Conservation (phyloP, 1,140 invertebrate genomes). For the Anagrus nilaparvatae region DNA sequence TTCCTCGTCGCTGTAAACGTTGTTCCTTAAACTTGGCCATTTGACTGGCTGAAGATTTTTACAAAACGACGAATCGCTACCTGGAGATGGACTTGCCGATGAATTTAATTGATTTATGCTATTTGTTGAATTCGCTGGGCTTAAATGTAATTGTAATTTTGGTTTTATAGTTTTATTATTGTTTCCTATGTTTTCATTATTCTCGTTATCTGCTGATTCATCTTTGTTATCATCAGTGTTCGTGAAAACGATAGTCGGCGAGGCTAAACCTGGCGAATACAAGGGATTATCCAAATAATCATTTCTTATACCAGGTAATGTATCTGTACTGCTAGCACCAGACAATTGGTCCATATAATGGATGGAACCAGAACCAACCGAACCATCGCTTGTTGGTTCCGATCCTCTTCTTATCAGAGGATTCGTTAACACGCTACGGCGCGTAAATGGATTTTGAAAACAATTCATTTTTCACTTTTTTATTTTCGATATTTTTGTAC, state of each 20-base stretch:
- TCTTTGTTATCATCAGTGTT: constrained; percentile 18
- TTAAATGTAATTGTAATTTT: too few species aligned
- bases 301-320: constrained; percentile 31
- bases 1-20: constrained; percentile 31
- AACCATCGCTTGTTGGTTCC: constrained; percentile 33
- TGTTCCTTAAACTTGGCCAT: too few species aligned
- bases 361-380: constrained; percentile 32
- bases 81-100: too few species aligned
- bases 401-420: constrained; percentile 26
- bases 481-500: background rate
- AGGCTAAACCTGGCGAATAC: constrained; percentile 27
- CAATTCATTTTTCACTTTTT: constrained; percentile 31
- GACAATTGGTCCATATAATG: constrained; percentile 36
- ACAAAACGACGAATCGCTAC: constrained; percentile 20
- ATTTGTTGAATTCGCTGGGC: constrained; percentile 8
- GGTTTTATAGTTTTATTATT: too few species aligned
- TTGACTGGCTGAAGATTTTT: too few species aligned
- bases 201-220: background rate
- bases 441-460: constrained; percentile 39
- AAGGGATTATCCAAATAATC: constrained; percentile 36
- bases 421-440: constrained; percentile 22
- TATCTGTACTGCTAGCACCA: constrained; percentile 35
- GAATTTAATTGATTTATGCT: too few species aligned
- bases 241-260: constrained; percentile 21
- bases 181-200: too few species aligned